phyloP scores from a whole-genome alignment of 2,797 vertebrate genomes.

The Corythornis leucogaster region DNA sequence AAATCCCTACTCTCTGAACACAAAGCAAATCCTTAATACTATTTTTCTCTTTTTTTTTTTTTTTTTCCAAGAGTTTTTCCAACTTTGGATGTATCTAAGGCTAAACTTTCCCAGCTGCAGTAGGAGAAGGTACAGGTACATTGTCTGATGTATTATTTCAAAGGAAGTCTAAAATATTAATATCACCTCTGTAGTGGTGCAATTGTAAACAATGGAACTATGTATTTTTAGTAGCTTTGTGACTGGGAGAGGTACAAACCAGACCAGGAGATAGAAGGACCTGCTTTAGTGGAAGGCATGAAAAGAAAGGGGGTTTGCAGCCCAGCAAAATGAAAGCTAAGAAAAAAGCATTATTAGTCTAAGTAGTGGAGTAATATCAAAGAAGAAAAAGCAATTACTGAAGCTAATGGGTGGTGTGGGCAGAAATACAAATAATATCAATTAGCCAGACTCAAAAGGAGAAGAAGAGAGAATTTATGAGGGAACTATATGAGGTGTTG shows the following conservation, averaged over 20 bases:
- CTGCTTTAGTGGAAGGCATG: not conserved
- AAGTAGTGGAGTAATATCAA: not conserved
- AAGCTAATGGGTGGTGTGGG: not conserved
- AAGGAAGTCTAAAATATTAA: not conserved
- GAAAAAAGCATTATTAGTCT: not conserved
- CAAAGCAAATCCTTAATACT: not conserved
- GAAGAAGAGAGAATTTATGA: not conserved
- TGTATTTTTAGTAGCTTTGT: not conserved
- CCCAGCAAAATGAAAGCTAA: not conserved
- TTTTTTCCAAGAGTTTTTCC: not conserved
- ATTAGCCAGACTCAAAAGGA: not conserved
- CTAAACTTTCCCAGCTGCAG: not conserved
- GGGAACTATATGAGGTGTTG: not conserved
- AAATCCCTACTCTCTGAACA: not conserved
- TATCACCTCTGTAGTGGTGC: not conserved
- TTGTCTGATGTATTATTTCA: not conserved
- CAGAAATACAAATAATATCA: not conserved
- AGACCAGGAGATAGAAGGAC: not conserved
- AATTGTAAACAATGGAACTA: not conserved
- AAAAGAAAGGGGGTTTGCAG: not conserved
- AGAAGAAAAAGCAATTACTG: slow-evolving; percentile 8
- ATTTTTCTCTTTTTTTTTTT: not conserved
- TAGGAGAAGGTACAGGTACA: not conserved
- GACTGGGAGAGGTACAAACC: not conserved
- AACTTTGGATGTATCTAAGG: not conserved